Evolutionary conservation across 2,888 invertebrate genomes (phyloP).

Genomic region (Polyommatus iphigenia): DNA sequence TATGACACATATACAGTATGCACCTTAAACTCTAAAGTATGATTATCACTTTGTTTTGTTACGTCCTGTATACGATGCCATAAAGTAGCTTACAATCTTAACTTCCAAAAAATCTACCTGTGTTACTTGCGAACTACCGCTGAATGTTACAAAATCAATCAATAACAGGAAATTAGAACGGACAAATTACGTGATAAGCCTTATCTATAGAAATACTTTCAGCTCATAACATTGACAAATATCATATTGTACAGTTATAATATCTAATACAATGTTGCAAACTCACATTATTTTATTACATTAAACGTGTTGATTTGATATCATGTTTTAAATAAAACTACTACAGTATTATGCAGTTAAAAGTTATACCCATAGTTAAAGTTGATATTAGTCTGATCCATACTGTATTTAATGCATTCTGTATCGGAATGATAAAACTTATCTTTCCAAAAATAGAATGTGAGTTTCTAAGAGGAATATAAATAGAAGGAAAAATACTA

Average conservation of each 20-base stretch:
- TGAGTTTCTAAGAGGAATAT: neutral
- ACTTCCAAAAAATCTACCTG: neutral
- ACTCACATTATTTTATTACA: neutral
- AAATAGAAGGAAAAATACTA: neutral
- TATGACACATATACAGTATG: too few species aligned
- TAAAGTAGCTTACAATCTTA: neutral
- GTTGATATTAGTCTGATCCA: neutral
- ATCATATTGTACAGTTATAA: neutral
- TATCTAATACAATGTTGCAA: neutral
- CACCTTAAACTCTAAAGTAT: too few species aligned
- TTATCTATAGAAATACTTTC: constrained; percentile 26
- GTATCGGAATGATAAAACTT: neutral
- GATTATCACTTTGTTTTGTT: too few species aligned
- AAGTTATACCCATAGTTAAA: neutral
- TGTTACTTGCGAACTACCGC: neutral
- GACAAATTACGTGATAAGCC: constrained; percentile 20
- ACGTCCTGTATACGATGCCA: neutral
- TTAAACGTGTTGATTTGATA: neutral
- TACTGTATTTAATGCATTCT: neutral
- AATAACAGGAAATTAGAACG: constrained; percentile 26
- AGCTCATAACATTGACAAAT: constrained; percentile 2
- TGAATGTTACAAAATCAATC: constrained; percentile 17
- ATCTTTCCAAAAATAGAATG: neutral
- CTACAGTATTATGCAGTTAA: neutral
- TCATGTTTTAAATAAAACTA: too few species aligned